These are phyloP conservation scores for Scalopus aquaticus DNA, from an alignment of 2,113 vertebrate species.

Conservation along the genomic window DNA sequence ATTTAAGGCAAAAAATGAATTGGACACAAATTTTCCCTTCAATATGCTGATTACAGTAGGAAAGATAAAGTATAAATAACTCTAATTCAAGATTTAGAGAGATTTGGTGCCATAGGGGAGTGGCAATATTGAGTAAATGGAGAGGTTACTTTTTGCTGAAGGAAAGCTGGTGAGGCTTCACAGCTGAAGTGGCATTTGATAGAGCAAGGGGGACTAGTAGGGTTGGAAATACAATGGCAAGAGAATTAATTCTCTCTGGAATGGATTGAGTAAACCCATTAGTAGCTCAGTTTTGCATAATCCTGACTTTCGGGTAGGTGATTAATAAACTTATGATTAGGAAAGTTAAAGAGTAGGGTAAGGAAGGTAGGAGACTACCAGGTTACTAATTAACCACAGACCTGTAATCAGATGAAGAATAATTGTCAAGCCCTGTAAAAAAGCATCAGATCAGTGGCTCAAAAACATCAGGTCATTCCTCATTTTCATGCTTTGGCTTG, in stretches of 20 bases:
- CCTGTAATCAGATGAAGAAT: neutral
- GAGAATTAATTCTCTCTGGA: neutral
- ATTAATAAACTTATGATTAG: neutral
- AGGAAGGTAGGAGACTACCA: neutral
- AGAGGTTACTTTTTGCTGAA: neutral
- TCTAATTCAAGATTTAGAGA: neutral
- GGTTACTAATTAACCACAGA: neutral
- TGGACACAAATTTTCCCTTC: neutral
- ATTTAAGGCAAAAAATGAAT: slow-evolving; percentile 14
- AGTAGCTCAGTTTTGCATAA: neutral
- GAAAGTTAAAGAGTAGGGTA: neutral
- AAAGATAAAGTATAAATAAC: neutral
- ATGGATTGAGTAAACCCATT: neutral
- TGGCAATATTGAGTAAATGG: neutral
- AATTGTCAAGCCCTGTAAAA: neutral
- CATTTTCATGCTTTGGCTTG: neutral
- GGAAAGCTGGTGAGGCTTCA: neutral
- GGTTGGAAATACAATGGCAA: neutral
- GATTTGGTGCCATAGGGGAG: neutral
- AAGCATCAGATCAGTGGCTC: neutral
- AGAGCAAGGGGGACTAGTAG: neutral
- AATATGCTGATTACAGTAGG: neutral
- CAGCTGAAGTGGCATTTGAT: neutral
- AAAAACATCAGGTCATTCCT: neutral
- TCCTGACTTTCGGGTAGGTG: neutral